Evolutionary conservation across 2,888 invertebrate species (phyloP), one percentile per base, ranked within the genome.

Genomic region (Eupithecia tripunctaria): DNA sequence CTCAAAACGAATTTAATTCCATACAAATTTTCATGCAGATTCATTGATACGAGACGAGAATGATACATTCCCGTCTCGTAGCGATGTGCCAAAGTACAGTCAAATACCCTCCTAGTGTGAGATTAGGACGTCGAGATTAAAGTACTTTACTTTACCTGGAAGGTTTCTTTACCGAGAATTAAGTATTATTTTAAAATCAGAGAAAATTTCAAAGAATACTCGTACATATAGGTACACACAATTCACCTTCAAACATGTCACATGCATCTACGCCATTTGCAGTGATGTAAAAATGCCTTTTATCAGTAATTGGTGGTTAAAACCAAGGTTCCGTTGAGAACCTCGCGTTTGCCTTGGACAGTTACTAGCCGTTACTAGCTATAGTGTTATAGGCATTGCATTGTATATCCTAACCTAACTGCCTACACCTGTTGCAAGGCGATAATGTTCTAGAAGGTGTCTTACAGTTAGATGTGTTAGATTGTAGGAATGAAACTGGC

Each of bases 281-380:
- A 68, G 67, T 69, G 72, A 75, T 71, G 68, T 75, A 60, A 72
- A 70, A 70, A 72, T 60, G 67, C 68, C 66, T 72, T 65, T 65
- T 68, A 63, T 68, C 68, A 59, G 68, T 76, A 76, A 74, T 74
- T 73, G 76, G 73, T 78, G 47, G 65, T 69, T 76, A 71, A 69
- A 63, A 67, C 71, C 77, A 77, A 76, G 77, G 77, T 78, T 75
- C 41, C 2, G 36, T 76, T 76, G 76, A 68, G 76, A 83, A 82
- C 85, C 86, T 86, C 85, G 85, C 71, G 67, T 68, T 80, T 81
- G 72, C 83, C 82, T 84, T 83, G 83, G 12, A 14, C 36, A 41
- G 25, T 36, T 64, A 64, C 83, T 84, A 83, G 73, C 84, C 82
- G 73, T 72, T 71, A 43, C 43, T 67, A 32, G 25, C 18, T 60